These are phyloP conservation scores for Holacanthella duospinosa DNA, from an alignment of 2,888 invertebrate genomes.

Conservation along the genomic window DNA sequence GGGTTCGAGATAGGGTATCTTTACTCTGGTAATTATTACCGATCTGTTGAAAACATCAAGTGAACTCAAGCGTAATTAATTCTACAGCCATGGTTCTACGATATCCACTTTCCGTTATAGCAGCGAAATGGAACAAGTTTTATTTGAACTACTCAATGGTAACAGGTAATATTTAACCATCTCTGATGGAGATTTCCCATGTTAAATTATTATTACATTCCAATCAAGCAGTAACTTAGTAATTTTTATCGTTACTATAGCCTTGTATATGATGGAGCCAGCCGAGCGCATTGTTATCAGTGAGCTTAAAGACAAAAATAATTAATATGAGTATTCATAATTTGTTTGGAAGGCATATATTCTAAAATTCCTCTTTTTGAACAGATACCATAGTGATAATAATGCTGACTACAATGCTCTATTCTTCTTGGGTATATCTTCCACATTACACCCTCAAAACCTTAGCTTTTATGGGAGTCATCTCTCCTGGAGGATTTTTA, in stretches of 20 bases:
- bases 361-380: neutral
- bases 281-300: constrained; percentile 46
- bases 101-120: constrained; percentile 6
- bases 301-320: constrained; percentile 34
- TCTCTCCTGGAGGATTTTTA: neutral
- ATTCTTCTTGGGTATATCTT: constrained; percentile 50
- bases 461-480: constrained; percentile 1
- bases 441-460: constrained; percentile 39
- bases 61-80: no score
- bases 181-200: neutral
- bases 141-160: constrained; percentile 44
- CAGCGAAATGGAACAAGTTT: constrained; percentile 17
- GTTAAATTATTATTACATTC: no score
- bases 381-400: constrained; percentile 47
- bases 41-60: no score
- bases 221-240: no score
- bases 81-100: no score
- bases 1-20: no score
- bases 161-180: constrained; percentile 36
- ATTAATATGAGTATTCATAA: neutral
- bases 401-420: constrained; percentile 46
- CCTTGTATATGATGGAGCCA: constrained; percentile 47
- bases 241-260: no score
- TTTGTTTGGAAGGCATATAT: no score
- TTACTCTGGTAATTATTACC: no score